Evolutionary conservation across 2,113 vertebrate genomes (phyloP).

Genomic region (Pungitius pungitius): DNA sequence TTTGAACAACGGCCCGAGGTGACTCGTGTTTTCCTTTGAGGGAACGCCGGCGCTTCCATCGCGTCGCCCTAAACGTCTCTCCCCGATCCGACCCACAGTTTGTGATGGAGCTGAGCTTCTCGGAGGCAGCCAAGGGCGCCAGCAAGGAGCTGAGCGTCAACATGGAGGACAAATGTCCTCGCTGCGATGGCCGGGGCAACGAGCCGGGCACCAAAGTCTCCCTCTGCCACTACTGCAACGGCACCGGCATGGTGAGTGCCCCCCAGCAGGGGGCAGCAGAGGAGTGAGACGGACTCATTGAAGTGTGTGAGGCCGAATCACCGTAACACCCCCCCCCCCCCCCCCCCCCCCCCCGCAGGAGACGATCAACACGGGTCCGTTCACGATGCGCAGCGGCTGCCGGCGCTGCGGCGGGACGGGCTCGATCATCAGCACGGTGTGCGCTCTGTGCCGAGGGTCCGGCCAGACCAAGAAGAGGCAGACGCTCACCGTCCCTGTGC

Average conservation of each 20-base stretch:
- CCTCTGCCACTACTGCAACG: conserved; percentile 90
- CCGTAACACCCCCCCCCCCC: too few relatives aligned
- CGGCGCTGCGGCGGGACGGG: conserved; percentile 89
- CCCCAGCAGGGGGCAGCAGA: neutral
- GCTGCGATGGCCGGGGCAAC: conserved; percentile 87
- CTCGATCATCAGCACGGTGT: conserved; percentile 84
- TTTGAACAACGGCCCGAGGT: conserved; percentile 95
- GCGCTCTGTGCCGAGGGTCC: conserved; percentile 84
- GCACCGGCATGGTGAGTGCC: conserved; percentile 90
- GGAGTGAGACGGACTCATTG: too few relatives aligned
- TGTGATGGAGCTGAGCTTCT: conserved; percentile 94
- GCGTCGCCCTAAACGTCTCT: too few relatives aligned
- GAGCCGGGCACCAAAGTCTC: conserved; percentile 91
- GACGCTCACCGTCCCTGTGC: conserved; percentile 88
- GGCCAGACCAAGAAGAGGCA: conserved; percentile 91
- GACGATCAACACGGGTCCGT: conserved; percentile 89
- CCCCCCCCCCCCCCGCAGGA: conserved; percentile 78
- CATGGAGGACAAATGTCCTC: conserved; percentile 85
- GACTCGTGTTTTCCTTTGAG: too few relatives aligned
- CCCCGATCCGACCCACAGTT: conserved; percentile 77
- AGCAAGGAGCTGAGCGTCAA: conserved; percentile 90
- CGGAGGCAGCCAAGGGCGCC: conserved; percentile 92
- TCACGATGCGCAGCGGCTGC: conserved; percentile 91
- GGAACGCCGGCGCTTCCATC: too few relatives aligned
- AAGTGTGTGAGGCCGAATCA: too few relatives aligned